phyloP scores from a whole-genome alignment of 2,888 invertebrate species.

The Drosophila neotestacea region DNA sequence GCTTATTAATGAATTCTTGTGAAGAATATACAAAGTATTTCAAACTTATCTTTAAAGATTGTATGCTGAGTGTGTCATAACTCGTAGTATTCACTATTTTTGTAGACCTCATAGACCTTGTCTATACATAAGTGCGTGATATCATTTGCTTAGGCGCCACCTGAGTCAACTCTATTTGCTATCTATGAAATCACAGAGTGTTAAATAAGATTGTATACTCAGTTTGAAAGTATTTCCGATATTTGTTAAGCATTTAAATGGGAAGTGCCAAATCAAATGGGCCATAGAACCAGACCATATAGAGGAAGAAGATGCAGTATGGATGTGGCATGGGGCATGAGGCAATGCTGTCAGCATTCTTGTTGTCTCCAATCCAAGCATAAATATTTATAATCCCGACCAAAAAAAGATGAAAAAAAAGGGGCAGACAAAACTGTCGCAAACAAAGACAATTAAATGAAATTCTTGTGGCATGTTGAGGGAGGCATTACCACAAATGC shows the following conservation, averaged over 20 bases:
- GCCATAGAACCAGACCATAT: slow-evolving; percentile 14
- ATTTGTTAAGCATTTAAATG: slow-evolving; percentile 8
- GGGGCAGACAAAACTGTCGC: slow-evolving; percentile 26
- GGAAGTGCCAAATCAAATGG: slow-evolving; percentile 29
- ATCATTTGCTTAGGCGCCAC: slow-evolving; percentile 10
- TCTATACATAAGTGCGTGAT: slow-evolving; percentile 4
- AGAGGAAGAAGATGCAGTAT: background rate
- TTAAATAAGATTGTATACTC: background rate
- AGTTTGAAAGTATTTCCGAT: slow-evolving; percentile 22
- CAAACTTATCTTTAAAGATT: background rate
- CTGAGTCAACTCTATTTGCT: slow-evolving; percentile 12
- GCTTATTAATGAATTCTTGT: background rate
- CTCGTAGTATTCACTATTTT: background rate
- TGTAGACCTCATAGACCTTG: background rate
- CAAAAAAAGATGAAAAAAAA: background rate
- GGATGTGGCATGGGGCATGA: slow-evolving; percentile 2
- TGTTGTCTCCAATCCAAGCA: slow-evolving; percentile 59
- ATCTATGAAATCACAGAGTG: background rate
- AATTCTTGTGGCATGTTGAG: slow-evolving; percentile 55
- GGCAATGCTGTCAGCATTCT: slow-evolving; percentile 43
- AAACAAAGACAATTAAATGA: slow-evolving; percentile 54
- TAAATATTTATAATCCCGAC: slow-evolving; percentile 70
- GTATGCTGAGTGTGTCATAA: slow-evolving; percentile 6
- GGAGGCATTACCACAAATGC: slow-evolving; percentile 15
- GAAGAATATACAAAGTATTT: background rate